phyloP scores from a whole-genome alignment of 2,797 vertebrate species.

The Siniperca undulata region DNA sequence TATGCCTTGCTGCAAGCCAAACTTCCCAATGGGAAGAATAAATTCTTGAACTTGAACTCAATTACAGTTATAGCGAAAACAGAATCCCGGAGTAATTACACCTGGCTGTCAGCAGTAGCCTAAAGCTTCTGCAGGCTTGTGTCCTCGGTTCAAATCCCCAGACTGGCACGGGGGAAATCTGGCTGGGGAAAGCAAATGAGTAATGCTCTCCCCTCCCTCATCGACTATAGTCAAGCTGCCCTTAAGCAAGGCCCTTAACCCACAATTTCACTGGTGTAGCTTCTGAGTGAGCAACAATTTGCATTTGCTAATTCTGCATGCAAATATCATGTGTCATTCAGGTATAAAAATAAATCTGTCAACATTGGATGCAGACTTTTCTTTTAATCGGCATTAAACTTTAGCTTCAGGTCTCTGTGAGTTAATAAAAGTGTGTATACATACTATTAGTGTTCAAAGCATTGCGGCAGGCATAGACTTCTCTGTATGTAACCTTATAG shows the following conservation, averaged over 20 bases:
- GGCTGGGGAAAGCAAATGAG: constrained; percentile 40
- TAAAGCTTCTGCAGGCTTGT: constrained; percentile 25
- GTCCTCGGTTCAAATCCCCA: constrained; percentile 50
- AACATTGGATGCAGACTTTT: constrained; percentile 16
- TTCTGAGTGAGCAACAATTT: constrained; percentile 57
- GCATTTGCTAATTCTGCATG: constrained; percentile 58
- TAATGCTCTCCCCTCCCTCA: constrained; percentile 19
- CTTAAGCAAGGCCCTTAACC: constrained; percentile 44
- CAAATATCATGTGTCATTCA: constrained; percentile 58
- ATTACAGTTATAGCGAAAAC: constrained; percentile 46
- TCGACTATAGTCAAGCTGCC: constrained; percentile 31
- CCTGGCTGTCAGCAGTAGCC: constrained; percentile 58
- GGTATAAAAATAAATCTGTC: constrained; percentile 40
- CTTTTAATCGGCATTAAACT: constrained; percentile 48
- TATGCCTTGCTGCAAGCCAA: constrained; percentile 34
- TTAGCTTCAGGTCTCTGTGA: constrained; percentile 45
- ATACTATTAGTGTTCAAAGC: constrained; percentile 70
- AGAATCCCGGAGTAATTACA: constrained; percentile 53
- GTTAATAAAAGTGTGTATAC: constrained; percentile 64
- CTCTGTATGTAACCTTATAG: constrained; percentile 72
- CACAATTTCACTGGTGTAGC: constrained; percentile 37
- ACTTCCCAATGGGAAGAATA: constrained; percentile 20
- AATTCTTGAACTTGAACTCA: constrained; percentile 63
- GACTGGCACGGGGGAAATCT: constrained; percentile 8
- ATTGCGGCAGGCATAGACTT: constrained; percentile 44